These are phyloP conservation scores for Anolis sagrei DNA, from an alignment of 2,113 vertebrate species.

Conservation along the genomic window DNA sequence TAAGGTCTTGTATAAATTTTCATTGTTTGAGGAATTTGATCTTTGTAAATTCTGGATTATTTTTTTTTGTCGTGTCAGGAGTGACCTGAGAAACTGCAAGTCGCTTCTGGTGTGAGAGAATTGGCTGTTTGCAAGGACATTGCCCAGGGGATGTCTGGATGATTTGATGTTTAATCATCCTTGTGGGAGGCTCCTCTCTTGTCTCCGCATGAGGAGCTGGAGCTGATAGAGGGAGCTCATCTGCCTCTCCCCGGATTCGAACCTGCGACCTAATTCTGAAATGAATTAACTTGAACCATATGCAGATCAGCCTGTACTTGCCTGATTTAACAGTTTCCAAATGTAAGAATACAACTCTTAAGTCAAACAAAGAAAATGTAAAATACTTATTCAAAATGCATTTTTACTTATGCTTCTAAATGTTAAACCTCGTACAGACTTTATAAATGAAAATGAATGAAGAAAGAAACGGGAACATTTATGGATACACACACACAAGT, in stretches of 20 bases:
- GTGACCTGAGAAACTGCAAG: no score
- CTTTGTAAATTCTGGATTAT: not conserved
- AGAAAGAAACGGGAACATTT: not conserved
- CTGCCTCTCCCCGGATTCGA: no score
- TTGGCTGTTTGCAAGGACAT: no score
- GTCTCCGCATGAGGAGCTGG: no score
- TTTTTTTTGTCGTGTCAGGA: no score
- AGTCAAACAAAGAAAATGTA: not conserved
- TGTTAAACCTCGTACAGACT: not conserved
- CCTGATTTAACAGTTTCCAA: not conserved
- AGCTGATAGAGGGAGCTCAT: no score
- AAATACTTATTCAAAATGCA: not conserved
- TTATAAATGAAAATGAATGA: not conserved
- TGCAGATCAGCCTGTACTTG: not conserved
- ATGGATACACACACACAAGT: not conserved
- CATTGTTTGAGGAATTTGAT: not conserved
- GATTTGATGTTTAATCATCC: no score
- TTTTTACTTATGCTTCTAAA: not conserved
- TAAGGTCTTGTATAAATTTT: not conserved
- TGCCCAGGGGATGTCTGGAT: no score
- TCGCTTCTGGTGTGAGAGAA: no score
- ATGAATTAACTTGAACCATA: not conserved
- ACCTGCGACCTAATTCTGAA: no score
- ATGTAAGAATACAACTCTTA: not conserved
- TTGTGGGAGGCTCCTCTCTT: no score